Evolutionary conservation across 2,113 vertebrate genomes (phyloP).

Genomic region (Pygoscelis antarcticus): DNA sequence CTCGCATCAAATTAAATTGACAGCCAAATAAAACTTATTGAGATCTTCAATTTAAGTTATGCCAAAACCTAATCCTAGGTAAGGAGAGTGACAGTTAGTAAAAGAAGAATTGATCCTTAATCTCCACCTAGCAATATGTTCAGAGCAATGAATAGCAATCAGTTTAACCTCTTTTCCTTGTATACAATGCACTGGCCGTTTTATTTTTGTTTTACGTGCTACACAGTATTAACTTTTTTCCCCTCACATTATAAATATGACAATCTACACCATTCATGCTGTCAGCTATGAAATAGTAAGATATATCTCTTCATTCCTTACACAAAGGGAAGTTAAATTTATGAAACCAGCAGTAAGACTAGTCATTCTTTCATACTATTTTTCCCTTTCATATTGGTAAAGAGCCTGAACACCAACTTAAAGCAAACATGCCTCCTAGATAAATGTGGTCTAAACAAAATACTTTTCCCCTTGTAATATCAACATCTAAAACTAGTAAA

Average conservation of each 20-base stretch:
- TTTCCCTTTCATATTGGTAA: background rate
- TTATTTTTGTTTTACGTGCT: slow-evolving; percentile 40
- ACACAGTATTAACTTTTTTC: background rate
- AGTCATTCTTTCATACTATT: background rate
- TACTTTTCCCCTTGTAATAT: slow-evolving; percentile 41
- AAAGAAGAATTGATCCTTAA: slow-evolving; percentile 48
- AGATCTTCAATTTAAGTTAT: slow-evolving; percentile 47
- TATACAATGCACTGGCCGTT: background rate
- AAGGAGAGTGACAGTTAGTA: background rate
- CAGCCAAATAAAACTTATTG: slow-evolving; percentile 23
- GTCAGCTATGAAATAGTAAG: slow-evolving; percentile 29
- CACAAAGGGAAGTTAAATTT: slow-evolving; percentile 32
- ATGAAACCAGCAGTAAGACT: background rate
- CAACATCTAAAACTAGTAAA: slow-evolving; percentile 46
- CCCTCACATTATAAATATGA: slow-evolving; percentile 25
- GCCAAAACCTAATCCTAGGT: slow-evolving; percentile 45
- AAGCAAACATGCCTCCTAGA: background rate
- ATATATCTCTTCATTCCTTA: slow-evolving; percentile 17
- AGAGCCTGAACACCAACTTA: background rate
- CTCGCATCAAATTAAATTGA: background rate
- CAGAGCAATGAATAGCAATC: slow-evolving; percentile 39
- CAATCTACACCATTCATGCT: slow-evolving; percentile 16
- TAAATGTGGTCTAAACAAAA: slow-evolving; percentile 4
- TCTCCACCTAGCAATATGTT: slow-evolving; percentile 31
- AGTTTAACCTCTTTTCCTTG: slow-evolving; percentile 45